Evolutionary conservation across 2,797 vertebrate genomes (phyloP), one percentile per base, ranked within the genome.

Genomic region (Sandelia bainsii): DNA sequence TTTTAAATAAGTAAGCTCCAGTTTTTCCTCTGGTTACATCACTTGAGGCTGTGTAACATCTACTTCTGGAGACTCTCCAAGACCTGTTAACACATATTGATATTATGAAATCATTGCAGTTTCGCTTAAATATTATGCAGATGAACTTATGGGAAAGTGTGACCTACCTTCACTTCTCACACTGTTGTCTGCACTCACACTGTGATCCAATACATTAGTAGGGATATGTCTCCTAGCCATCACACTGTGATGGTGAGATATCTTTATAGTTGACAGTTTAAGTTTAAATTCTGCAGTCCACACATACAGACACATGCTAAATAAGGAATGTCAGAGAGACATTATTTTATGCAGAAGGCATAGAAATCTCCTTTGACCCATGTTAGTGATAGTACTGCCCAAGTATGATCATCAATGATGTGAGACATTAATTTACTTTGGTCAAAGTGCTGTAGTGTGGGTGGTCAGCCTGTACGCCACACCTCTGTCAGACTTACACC

Each of bases 401-500:
- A 6, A 51, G 42, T 63, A 8, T 17, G n/a, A 8, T 54, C 13
- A 45, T 4, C 19, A 23, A 32, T 32, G 51, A 48, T 57, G 12
- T 32, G 19, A 69, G 40, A 58, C 44, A 13, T 42, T 65, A 7
- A 44, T 46, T 22, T 32, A 19, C 49, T 48, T 19, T 62, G 37
- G 44, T 42, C 46, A 37, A 61, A 32, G 62, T n/a, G 45, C 32
- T 27, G 16, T 39, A 32, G 56, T 27, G 71, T 72, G 63, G 70
- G 71, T 72, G 75, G 83, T 68, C 63, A 16, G 5, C 60, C 49
- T 45, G 68, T 10, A 14, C 10, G 11, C 44, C 66, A 20, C 68
- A 58, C 53, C 45, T 72, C 46, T 37, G 5, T 12, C 61, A 60
- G 5, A 14, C 48, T n/a, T 5, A 7, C 17, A 48, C 19, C 44